Conservation (phyloP, 2,113 vertebrate genomes). For the Heteronetta atricapilla region DNA sequence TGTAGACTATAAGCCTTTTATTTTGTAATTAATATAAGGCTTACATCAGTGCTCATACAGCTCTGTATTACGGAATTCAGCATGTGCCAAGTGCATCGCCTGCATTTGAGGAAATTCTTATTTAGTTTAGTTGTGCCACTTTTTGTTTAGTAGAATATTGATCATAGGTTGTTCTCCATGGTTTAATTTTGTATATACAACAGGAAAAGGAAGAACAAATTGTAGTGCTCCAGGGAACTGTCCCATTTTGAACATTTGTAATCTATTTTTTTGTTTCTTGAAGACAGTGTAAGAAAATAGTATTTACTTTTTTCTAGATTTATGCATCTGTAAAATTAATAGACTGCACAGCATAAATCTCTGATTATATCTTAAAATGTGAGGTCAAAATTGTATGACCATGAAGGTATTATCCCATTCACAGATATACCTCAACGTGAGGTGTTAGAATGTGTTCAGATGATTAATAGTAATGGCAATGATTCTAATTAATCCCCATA, state of each 20-base stretch:
- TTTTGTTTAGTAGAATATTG: conserved; percentile 32
- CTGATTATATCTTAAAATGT: neutral
- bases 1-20: neutral
- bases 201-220: neutral
- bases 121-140: neutral
- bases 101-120: neutral
- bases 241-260: neutral
- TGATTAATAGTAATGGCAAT: neutral
- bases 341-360: neutral
- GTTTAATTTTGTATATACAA: neutral
- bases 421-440: neutral
- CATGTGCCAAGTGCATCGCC: neutral
- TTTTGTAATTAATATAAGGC: neutral
- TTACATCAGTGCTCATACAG: neutral
- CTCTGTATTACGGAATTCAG: neutral
- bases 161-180: neutral
- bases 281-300: neutral
- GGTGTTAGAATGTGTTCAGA: neutral
- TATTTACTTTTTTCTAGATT: neutral
- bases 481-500: neutral
- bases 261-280: neutral
- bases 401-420: neutral
- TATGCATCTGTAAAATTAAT: neutral
- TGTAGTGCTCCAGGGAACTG: neutral
- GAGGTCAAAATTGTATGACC: neutral